Percentiles rank a stretch among this genome's conserved stretches.
These are phyloP conservation scores for Willisornis vidua DNA, from an alignment of 2,113 vertebrate species.

Conservation along the genomic window DNA sequence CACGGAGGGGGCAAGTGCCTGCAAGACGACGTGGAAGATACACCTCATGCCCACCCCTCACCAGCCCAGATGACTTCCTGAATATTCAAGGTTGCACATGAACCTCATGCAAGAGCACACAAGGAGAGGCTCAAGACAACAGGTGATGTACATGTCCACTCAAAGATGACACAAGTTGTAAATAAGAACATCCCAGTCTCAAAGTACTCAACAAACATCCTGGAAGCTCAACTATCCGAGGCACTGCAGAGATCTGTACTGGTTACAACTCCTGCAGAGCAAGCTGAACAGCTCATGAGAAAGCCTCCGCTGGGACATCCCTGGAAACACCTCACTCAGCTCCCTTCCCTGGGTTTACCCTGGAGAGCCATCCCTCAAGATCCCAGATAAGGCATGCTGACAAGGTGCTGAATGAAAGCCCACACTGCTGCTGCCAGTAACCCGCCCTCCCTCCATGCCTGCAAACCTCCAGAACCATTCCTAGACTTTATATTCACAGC, in stretches of 20 bases:
- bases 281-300: background rate
- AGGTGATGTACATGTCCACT: background rate
- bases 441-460: background rate
- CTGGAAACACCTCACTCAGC: background rate
- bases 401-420: slow-evolving; percentile 14
- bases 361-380: slow-evolving; percentile 8
- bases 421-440: background rate
- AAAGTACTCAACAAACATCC: background rate
- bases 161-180: background rate
- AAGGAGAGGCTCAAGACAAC: background rate
- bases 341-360: background rate
- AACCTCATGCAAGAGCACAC: background rate
- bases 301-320: background rate
- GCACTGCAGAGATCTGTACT: background rate
- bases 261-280: background rate
- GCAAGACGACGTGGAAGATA: background rate
- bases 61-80: background rate
- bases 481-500: background rate
- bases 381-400: background rate
- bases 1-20: background rate
- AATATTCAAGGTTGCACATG: background rate
- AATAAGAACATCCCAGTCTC: background rate
- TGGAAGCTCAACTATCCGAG: background rate
- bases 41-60: background rate
- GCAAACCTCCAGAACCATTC: background rate